A percentile compares a stretch with the other conserved stretches of the same genome.
Evolutionary conservation across 2,888 invertebrate species (phyloP).

Genomic region (Nebria brevicollis): DNA sequence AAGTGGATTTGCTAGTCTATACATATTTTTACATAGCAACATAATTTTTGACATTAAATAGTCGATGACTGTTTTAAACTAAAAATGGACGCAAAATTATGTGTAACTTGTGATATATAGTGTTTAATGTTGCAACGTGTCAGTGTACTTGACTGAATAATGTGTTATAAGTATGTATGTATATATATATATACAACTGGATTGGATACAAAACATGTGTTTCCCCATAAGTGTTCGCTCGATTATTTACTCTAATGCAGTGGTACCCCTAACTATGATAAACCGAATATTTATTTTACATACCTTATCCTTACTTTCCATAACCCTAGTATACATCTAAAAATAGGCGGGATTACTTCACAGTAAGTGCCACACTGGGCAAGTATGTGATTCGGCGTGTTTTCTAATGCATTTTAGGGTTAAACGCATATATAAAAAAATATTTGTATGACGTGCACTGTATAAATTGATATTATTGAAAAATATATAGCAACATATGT

Average conservation of each 20-base stretch:
- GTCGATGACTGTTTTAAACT: not conserved
- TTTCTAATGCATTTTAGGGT: not conserved
- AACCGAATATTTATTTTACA: slow-evolving; percentile 22
- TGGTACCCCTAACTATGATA: not conserved
- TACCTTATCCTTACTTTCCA: no score
- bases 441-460: slow-evolving; percentile 13
- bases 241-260: slow-evolving; percentile 4
- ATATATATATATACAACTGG: not conserved
- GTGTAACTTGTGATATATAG: slow-evolving; percentile 63
- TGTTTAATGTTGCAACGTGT: slow-evolving; percentile 49
- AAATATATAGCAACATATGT: not conserved
- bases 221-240: slow-evolving; percentile 31
- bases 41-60: not conserved
- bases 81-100: slow-evolving; percentile 52
- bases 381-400: no score
- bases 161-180: slow-evolving; percentile 4
- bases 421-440: slow-evolving; percentile 21
- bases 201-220: slow-evolving; percentile 15
- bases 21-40: slow-evolving; percentile 23
- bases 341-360: no score
- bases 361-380: no score
- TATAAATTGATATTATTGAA: slow-evolving; percentile 27
- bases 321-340: no score
- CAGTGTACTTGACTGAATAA: slow-evolving; percentile 27
- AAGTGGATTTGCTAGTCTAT: slow-evolving; percentile 5